Evolutionary conservation across 2,797 vertebrate species (phyloP).

Genomic region (Epinephelus coioides): DNA sequence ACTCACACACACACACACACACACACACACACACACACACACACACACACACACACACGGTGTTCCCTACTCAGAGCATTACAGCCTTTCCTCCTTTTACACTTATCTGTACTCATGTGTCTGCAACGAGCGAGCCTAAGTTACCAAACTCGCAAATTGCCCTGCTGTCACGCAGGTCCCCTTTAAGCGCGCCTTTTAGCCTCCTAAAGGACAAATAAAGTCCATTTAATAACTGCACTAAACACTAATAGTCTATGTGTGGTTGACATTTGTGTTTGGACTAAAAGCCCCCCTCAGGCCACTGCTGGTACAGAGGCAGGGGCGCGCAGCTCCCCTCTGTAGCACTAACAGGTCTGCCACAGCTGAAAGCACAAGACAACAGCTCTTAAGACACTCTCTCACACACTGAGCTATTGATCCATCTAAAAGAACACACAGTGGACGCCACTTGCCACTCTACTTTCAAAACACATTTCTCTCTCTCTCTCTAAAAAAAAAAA

Average conservation of each 20-base stretch:
- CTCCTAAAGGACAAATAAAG: slow-evolving; percentile 92
- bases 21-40: slow-evolving; percentile 25
- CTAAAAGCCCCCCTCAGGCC: slow-evolving; percentile 91
- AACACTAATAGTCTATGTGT: slow-evolving; percentile 90
- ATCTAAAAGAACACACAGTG: slow-evolving; percentile 90
- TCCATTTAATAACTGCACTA: slow-evolving; percentile 91
- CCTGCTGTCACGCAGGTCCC: slow-evolving; percentile 87
- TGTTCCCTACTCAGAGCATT: slow-evolving; percentile 71
- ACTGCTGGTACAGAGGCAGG: slow-evolving; percentile 86
- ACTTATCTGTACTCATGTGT: slow-evolving; percentile 85
- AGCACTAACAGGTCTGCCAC: slow-evolving; percentile 93
- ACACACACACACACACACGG: slow-evolving; percentile 55
- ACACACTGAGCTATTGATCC: slow-evolving; percentile 93
- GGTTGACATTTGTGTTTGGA: slow-evolving; percentile 91
- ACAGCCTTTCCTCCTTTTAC: slow-evolving; percentile 85
- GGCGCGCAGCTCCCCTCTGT: slow-evolving; percentile 86
- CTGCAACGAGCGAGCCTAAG: slow-evolving; percentile 81
- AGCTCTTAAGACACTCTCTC: slow-evolving; percentile 95
- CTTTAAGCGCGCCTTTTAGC: slow-evolving; percentile 89
- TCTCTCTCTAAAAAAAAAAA: slow-evolving; percentile 53
- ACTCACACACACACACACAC: slow-evolving; percentile 4
- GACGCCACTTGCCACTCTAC: slow-evolving; percentile 86
- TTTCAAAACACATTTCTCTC: slow-evolving; percentile 87
- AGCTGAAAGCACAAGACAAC: slow-evolving; percentile 90
- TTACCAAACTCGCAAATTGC: slow-evolving; percentile 89